phyloP scores from a whole-genome alignment of 2,113 vertebrate genomes.

The Pampusana beccarii region DNA sequence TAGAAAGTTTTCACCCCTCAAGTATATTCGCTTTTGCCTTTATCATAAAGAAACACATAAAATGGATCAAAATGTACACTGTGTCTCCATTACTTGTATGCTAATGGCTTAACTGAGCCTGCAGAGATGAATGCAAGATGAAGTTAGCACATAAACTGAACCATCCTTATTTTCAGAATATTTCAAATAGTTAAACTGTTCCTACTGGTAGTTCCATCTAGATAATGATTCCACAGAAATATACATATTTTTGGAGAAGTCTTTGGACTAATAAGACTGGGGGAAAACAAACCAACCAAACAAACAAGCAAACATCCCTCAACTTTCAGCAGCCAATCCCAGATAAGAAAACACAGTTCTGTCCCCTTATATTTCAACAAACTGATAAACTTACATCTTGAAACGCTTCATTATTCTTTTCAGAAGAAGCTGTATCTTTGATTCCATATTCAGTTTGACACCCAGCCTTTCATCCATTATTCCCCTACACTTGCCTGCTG shows the following conservation, averaged over 20 bases:
- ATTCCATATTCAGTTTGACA: conserved; percentile 10
- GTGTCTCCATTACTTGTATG: not conserved
- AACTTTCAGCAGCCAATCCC: not conserved
- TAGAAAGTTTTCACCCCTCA: not conserved
- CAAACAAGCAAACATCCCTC: not conserved
- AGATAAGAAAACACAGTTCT: not conserved
- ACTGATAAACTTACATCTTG: not conserved
- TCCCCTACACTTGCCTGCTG: not conserved
- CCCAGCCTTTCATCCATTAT: not conserved
- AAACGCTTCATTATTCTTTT: not conserved
- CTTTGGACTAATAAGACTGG: not conserved
- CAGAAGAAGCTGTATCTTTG: not conserved
- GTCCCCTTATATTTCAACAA: not conserved
- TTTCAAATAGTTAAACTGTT: not conserved
- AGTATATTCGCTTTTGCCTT: accelerated
- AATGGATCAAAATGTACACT: not conserved
- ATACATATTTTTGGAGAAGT: not conserved
- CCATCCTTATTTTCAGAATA: not conserved
- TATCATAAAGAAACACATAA: not conserved
- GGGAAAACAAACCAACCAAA: not conserved
- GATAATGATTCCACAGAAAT: not conserved
- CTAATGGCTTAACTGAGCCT: not conserved
- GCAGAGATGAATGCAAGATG: not conserved
- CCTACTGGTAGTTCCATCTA: not conserved
- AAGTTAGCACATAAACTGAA: not conserved